These are phyloP conservation scores for Chlorodrepanis virens DNA, from an alignment of 2,113 vertebrate genomes.

Conservation along the genomic window DNA sequence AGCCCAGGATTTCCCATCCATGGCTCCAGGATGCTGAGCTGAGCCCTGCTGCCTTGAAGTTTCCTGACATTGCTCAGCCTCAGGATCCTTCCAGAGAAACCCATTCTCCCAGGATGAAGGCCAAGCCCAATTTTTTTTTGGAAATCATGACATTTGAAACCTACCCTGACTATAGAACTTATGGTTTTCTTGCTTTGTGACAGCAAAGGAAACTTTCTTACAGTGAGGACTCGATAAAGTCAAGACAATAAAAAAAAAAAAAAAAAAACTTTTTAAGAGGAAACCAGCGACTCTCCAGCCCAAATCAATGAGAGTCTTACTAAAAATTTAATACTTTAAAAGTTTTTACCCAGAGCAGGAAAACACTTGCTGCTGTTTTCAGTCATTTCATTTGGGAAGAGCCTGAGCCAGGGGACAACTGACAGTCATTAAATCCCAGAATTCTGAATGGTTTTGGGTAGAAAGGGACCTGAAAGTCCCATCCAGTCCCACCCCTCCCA, in stretches of 20 bases:
- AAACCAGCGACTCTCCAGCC: not conserved
- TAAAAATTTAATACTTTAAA: not conserved
- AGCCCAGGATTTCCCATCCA: not conserved
- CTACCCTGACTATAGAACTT: not conserved
- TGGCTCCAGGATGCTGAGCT: not conserved
- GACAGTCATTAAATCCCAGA: not conserved
- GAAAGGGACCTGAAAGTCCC: not conserved
- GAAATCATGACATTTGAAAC: not conserved
- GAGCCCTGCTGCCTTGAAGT: not conserved
- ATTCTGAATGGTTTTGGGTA: not conserved
- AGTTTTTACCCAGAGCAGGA: not conserved
- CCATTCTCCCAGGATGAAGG: not conserved
- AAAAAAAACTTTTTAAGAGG: not conserved
- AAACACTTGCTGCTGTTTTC: not conserved
- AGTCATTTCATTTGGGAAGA: not conserved
- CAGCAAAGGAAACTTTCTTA: not conserved
- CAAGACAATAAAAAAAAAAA: not conserved
- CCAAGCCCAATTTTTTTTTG: accelerated
- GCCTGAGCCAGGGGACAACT: not conserved
- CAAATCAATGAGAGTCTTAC: not conserved
- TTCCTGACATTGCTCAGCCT: not conserved
- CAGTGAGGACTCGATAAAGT: not conserved
- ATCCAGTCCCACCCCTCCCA: not conserved
- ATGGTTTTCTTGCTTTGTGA: not conserved
- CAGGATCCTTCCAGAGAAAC: not conserved